phyloP scores from a whole-genome alignment of 1,140 invertebrate species.

The Nomia melanderi region DNA sequence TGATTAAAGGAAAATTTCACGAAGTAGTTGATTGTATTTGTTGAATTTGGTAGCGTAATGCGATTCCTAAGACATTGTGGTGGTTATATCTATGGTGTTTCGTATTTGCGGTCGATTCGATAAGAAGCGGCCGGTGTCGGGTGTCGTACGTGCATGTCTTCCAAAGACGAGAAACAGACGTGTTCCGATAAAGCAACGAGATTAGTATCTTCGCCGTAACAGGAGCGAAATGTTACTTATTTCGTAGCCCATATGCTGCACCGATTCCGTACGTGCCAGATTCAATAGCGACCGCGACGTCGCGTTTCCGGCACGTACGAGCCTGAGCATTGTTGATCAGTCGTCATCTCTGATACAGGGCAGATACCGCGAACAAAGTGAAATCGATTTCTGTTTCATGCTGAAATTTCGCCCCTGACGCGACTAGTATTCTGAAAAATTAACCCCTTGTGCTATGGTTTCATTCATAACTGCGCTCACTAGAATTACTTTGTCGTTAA shows the following conservation, averaged over 20 bases:
- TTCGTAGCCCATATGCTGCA: conserved; percentile 43
- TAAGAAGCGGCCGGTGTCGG: background rate
- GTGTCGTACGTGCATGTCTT: conserved; percentile 36
- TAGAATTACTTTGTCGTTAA: too few species aligned
- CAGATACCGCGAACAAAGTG: conserved; percentile 59
- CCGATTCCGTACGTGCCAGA: conserved; percentile 23
- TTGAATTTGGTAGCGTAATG: background rate
- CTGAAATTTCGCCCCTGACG: conserved; percentile 24
- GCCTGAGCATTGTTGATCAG: conserved; percentile 58
- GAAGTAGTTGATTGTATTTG: background rate
- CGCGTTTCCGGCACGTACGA: conserved; percentile 56
- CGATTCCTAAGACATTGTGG: background rate
- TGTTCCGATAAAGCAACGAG: conserved; percentile 50
- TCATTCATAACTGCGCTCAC: too few species aligned
- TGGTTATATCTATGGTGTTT: conserved; percentile 32
- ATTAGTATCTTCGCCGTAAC: conserved; percentile 55
- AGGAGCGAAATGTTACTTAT: conserved; percentile 57
- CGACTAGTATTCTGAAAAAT: conserved; percentile 32
- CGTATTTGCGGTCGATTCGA: conserved; percentile 16
- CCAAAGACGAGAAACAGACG: conserved; percentile 41
- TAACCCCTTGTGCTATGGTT: background rate
- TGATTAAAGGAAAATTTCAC: too few species aligned
- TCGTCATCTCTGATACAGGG: conserved; percentile 44
- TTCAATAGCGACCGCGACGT: conserved; percentile 51
- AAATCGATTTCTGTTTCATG: conserved; percentile 52